These are phyloP conservation scores for Chiloscyllium plagiosum DNA, from an alignment of 2,113 vertebrate species.

Conservation along the genomic window DNA sequence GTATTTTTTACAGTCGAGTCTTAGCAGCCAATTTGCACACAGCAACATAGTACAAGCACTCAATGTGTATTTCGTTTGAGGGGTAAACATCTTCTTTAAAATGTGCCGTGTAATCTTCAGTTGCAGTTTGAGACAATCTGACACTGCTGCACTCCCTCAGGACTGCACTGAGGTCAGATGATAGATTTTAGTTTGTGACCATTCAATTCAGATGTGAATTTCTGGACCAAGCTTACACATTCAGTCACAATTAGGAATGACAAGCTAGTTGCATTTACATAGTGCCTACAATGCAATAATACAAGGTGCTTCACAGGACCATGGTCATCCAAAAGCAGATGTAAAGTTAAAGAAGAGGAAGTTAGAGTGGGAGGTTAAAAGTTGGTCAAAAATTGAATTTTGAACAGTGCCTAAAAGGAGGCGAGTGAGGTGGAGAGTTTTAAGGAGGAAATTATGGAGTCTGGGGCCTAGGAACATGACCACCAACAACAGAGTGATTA, in stretches of 20 bases:
- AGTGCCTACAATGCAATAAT: not conserved
- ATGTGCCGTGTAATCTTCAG: not conserved
- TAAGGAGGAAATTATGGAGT: too few relatives aligned
- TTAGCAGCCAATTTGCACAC: not conserved
- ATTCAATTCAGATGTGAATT: not conserved
- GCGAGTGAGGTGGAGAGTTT: too few relatives aligned
- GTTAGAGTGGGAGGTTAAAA: too few relatives aligned
- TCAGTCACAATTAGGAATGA: not conserved
- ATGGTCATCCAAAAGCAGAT: not conserved
- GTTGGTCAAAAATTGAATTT: too few relatives aligned
- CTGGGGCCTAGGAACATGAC: too few relatives aligned
- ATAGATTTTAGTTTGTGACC: not conserved
- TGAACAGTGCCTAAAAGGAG: too few relatives aligned
- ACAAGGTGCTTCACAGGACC: not conserved
- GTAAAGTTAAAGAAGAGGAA: too few relatives aligned
- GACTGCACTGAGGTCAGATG: not conserved
- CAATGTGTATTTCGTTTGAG: too few relatives aligned
- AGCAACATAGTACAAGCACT: not conserved
- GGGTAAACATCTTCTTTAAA: not conserved
- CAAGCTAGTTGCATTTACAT: not conserved
- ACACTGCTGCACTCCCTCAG: not conserved
- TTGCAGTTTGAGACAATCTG: not conserved
- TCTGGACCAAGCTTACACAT: not conserved
- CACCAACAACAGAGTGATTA: too few relatives aligned
- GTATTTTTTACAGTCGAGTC: not conserved